phyloP scores from a whole-genome alignment of 2,113 vertebrate species.

The Thymallus thymallus region DNA sequence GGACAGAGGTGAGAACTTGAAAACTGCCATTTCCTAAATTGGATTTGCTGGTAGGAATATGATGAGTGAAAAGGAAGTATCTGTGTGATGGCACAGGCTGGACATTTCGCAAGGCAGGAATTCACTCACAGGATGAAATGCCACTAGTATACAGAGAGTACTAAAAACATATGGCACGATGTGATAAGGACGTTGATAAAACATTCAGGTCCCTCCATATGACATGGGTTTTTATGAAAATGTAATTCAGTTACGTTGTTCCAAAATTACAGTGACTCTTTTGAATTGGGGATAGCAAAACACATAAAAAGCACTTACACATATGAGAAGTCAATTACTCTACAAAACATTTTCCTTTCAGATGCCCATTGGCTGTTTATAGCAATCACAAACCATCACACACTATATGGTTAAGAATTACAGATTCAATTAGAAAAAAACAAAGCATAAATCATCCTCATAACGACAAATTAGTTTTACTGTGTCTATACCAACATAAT shows the following conservation, averaged over 20 bases:
- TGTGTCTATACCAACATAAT: too few relatives aligned
- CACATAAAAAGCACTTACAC: neutral
- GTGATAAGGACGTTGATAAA: constrained; percentile 54
- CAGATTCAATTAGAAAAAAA: too few relatives aligned
- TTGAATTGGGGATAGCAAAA: constrained; percentile 36
- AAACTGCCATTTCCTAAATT: neutral
- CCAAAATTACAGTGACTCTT: constrained; percentile 50
- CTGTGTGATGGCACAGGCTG: too few relatives aligned
- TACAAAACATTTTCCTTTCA: neutral
- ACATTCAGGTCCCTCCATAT: constrained; percentile 55
- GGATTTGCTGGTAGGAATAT: neutral
- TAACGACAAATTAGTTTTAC: too few relatives aligned
- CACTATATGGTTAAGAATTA: too few relatives aligned
- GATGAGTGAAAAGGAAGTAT: neutral
- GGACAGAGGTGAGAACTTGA: neutral
- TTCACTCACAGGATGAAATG: neutral
- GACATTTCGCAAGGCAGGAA: neutral
- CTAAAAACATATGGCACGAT: neutral
- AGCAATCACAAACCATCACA: too few relatives aligned
- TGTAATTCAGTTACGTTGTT: constrained; percentile 44
- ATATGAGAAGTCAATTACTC: neutral
- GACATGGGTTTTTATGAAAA: constrained; percentile 54
- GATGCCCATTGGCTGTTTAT: neutral
- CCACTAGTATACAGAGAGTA: neutral
- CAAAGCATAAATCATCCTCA: too few relatives aligned